Base-by-base conservation (phyloP, 2,888 invertebrate species). In the Suillia variegata region DNA sequence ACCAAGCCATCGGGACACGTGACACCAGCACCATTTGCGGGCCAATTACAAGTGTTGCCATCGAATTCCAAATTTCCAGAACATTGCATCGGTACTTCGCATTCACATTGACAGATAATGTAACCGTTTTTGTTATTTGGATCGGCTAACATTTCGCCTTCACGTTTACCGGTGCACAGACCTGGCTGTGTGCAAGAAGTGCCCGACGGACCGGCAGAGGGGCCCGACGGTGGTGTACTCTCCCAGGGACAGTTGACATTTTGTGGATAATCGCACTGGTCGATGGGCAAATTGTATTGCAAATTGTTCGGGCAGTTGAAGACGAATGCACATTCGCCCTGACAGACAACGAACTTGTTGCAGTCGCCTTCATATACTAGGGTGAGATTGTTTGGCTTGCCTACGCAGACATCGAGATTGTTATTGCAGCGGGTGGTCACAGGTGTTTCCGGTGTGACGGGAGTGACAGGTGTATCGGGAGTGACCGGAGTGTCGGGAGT, bases 21-120 rank as follows among this genome's bases (percentile, higher is more conserved):
- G n/a, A n/a, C 64, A 21, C 67, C 66, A n/a, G 60, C 62, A 2
- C 64, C 38, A 31, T 49, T 60, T 1, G 26, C 1, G 3, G 67
- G 66, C 67, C 65, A 66, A 54, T 69, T 66, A 38, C 67, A 69
- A 6, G 63, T 62, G 1, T 58, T 56, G 13, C 59, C 56, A 53
- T 69, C 64, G 45, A 66, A 69, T 56, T 61, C 56, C 31, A 67
- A 48, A 1, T 57, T 45, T 15, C 58, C 17, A 18, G 49, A n/a
- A 31, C 69, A 69, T 13, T 24, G 45, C n/a, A 57, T 62, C 15
- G 49, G 42, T 13, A 69, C 60, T 56, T 69, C 69, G 48, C 69
- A 69, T 56, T 69, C 69, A 48, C 69, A 69, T 21, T 69, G 67
- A 21, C 69, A 69, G 2, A 69, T 54, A 1, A 67, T 66, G 58